Base-by-base conservation (phyloP, 2,888 invertebrate species). In the Scaptomyza parva region DNA sequence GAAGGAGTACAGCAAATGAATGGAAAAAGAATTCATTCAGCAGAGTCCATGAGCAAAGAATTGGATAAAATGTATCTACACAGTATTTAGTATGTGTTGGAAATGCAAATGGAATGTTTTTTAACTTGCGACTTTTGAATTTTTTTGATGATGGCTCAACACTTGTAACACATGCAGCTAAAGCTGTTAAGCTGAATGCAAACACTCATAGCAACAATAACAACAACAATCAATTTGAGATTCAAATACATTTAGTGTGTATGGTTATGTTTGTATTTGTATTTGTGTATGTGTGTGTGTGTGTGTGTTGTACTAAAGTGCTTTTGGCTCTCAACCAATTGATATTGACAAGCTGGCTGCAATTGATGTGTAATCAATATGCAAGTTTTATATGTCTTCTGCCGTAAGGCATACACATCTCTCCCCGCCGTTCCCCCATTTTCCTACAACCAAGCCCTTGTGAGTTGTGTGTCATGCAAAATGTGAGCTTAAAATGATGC, bases 331-430 rank as follows among this genome's bases (percentile, higher is more conserved):
- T 45, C 9, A 45, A 33, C 41, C 20, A 63, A 64, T 61, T 68
- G 82, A 74, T 67, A 68, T 63, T 81, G 81, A 78, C 81, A 85
- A 51, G 78, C 73, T 76, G 76, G 54, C 69, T 70, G 81, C 48
- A 66, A 65, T 65, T 72, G 78, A 76, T 78, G 70, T 70, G 82
- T 71, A 76, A 85, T 78, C 82, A 82, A 78, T 71, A 81, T 76
- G 65, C 76, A 67, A 70, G 54, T 64, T 73, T 67, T 58, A 61
- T 52, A n/a, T 53, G 57, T 12, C n/a, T 28, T 20, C 6, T 53
- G 47, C 43, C 35, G 6, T 9, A 14, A n/a, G 14, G 9, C 52
- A 35, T 20, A 18, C 39, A 9, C 30, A 17, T 5, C 26, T 35
- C 33, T 2, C 7, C 12, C n/a, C 18, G 20, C 3, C n/a, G 18